Evolutionary conservation across 2,888 invertebrate species (phyloP).

Genomic region (Caenorhabditis sp.): DNA sequence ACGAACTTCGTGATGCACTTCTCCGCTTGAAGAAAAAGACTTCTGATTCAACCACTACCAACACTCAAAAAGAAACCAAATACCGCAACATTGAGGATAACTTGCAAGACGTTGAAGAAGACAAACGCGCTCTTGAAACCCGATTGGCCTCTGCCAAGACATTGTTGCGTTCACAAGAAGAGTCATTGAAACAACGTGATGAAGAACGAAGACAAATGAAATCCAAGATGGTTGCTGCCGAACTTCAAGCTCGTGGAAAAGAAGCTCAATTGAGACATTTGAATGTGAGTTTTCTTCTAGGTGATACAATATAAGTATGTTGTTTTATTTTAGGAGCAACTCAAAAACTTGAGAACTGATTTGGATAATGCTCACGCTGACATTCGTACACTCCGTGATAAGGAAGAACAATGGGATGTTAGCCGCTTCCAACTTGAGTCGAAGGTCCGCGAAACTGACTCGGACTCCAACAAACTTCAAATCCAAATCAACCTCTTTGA

Average conservation of each 20-base stretch:
- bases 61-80: slow-evolving; percentile 65
- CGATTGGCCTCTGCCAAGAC: slow-evolving; percentile 66
- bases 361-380: slow-evolving; percentile 68
- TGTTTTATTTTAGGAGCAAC: slow-evolving; percentile 61
- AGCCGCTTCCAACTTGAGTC: slow-evolving; percentile 65
- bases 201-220: slow-evolving; percentile 69
- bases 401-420: slow-evolving; percentile 66
- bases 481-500: slow-evolving; percentile 63
- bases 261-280: slow-evolving; percentile 69
- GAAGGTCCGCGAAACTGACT: slow-evolving; percentile 65
- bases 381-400: slow-evolving; percentile 62
- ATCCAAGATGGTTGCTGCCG: slow-evolving; percentile 69
- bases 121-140: slow-evolving; percentile 66
- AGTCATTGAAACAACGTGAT: slow-evolving; percentile 67
- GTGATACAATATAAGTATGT: neutral
- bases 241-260: slow-evolving; percentile 69
- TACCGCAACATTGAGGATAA: slow-evolving; percentile 69
- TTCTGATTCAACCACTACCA: slow-evolving; percentile 65
- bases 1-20: slow-evolving; percentile 67
- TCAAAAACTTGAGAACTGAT: slow-evolving; percentile 67
- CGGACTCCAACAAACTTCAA: slow-evolving; percentile 60
- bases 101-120: slow-evolving; percentile 66
- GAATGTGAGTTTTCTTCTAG: slow-evolving; percentile 47
- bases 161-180: slow-evolving; percentile 68
- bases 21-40: slow-evolving; percentile 69